These are phyloP conservation scores for Oryzias woworae DNA, from an alignment of 2,113 vertebrate genomes.

Conservation along the genomic window DNA sequence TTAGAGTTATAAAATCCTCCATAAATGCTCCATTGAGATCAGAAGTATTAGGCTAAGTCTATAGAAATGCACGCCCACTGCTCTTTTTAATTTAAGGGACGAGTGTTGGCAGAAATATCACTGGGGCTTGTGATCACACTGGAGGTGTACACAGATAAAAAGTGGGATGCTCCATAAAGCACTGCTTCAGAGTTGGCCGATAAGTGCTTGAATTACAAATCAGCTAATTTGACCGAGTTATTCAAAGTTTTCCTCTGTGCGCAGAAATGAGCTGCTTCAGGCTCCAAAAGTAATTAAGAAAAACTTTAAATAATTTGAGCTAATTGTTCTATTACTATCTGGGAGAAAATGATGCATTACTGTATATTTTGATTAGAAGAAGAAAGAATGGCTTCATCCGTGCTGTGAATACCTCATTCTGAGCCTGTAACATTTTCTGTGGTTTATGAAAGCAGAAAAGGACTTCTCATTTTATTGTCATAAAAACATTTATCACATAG, in stretches of 20 bases:
- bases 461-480: slow-evolving; percentile 42
- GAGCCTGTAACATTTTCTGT: slow-evolving; percentile 34
- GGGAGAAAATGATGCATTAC: slow-evolving; percentile 76
- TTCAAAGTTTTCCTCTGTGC: slow-evolving; percentile 80
- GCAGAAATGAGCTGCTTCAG: slow-evolving; percentile 71
- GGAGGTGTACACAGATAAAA: slow-evolving; percentile 82
- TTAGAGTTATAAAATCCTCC: slow-evolving; percentile 80
- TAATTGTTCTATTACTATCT: slow-evolving; percentile 80
- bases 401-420: slow-evolving; percentile 75
- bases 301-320: slow-evolving; percentile 82
- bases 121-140: slow-evolving; percentile 77
- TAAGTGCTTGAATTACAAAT: slow-evolving; percentile 82
- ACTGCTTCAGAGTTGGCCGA: slow-evolving; percentile 75
- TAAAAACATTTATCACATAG: slow-evolving; percentile 40
- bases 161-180: slow-evolving; percentile 76
- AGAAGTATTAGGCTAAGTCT: slow-evolving; percentile 76
- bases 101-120: slow-evolving; percentile 80
- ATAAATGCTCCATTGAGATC: slow-evolving; percentile 80
- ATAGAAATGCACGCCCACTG: slow-evolving; percentile 78
- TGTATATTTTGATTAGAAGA: slow-evolving; percentile 78
- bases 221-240: slow-evolving; percentile 74
- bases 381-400: slow-evolving; percentile 75
- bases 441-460: slow-evolving; percentile 54
- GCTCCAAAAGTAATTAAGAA: slow-evolving; percentile 82
- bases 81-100: slow-evolving; percentile 81